Conservation (phyloP, 2,113 vertebrate species). For the Podocnemis expansa region DNA sequence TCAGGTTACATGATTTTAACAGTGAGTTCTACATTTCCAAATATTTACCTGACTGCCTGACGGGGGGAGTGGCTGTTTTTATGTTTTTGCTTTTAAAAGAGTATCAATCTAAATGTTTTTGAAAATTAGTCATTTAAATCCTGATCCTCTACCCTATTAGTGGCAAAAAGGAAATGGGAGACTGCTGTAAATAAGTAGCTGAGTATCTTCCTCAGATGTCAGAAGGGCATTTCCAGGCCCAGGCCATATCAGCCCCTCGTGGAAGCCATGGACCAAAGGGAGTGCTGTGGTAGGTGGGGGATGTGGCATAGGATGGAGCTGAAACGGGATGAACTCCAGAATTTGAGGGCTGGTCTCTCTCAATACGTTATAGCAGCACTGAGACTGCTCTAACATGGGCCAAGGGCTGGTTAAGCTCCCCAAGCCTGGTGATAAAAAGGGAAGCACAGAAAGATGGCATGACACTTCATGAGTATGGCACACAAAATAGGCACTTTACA, state of each 20-base stretch:
- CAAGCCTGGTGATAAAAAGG: constrained; percentile 35
- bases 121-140: not conserved
- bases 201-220: not conserved
- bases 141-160: not conserved
- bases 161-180: not conserved
- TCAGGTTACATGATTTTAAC: not conserved
- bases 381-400: constrained; percentile 42
- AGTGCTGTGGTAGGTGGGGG: not conserved
- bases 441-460: constrained; percentile 45
- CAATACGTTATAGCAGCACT: not conserved
- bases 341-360: constrained; percentile 43
- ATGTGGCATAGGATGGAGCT: not conserved
- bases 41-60: not conserved
- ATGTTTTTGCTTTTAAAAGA: not conserved
- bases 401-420: constrained; percentile 6
- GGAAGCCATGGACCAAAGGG: not conserved
- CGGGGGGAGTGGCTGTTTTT: not conserved
- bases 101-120: not conserved
- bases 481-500: constrained; percentile 32
- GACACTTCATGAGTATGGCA: constrained; percentile 28
- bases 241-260: fast-evolving
- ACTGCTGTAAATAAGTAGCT: not conserved
- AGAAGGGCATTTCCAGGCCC: not conserved
- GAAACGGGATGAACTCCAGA: not conserved
- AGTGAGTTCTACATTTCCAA: not conserved